A percentile compares a stretch with the other conserved stretches of the same genome.
These are phyloP conservation scores for Homarus americanus DNA, from an alignment of 1,140 invertebrate genomes.

Conservation along the genomic window DNA sequence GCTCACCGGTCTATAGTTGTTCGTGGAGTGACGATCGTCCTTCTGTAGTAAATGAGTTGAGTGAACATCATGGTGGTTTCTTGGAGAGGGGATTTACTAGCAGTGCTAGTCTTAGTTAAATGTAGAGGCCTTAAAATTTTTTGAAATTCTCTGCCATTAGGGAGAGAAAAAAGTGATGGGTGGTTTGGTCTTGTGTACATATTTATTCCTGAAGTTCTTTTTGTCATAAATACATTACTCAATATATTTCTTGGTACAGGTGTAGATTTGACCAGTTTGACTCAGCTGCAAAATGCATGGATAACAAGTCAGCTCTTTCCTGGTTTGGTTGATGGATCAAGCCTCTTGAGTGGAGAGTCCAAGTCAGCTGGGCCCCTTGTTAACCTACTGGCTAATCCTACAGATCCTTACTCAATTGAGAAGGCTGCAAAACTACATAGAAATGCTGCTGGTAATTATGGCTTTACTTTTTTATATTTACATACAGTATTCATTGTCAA, in stretches of 20 bases:
- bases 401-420: conserved; percentile 83
- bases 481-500: too few relatives aligned
- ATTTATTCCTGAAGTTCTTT: not conserved
- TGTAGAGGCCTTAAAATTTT: not conserved
- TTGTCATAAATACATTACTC: not conserved
- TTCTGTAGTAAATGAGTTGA: too few relatives aligned
- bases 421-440: conserved; percentile 86
- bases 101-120: not conserved
- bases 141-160: not conserved
- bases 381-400: conserved; percentile 65
- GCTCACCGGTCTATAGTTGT: too few relatives aligned
- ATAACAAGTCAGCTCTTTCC: conserved; percentile 55
- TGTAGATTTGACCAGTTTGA: conserved; percentile 61
- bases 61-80: too few relatives aligned
- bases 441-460: conserved; percentile 83
- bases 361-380: conserved; percentile 42
- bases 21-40: too few relatives aligned
- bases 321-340: conserved; percentile 52
- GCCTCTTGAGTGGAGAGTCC: conserved; percentile 1
- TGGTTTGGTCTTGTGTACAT: not conserved
- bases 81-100: not conserved
- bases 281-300: conserved; percentile 76
- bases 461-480: not conserved
- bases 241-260: conserved; percentile 32
- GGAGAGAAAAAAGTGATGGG: not conserved